phyloP scores from a whole-genome alignment of 2,888 invertebrate genomes.

The Epirrhoe tristata region DNA sequence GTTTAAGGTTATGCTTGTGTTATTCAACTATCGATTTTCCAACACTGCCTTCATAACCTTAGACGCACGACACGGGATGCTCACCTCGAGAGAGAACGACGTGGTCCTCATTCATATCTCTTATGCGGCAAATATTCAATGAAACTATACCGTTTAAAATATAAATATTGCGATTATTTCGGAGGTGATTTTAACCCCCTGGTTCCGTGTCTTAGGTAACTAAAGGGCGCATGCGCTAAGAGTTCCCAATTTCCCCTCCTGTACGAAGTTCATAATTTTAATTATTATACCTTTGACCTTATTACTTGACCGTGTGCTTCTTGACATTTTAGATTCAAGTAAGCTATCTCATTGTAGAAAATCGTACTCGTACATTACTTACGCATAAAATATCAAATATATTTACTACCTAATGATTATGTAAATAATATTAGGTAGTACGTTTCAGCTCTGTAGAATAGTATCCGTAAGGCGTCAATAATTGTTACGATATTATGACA shows the following conservation, averaged over 20 bases:
- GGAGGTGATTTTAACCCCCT: conserved; percentile 39
- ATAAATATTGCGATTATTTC: conserved; percentile 42
- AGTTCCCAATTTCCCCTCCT: conserved; percentile 49
- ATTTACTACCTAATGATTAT: conserved; percentile 8
- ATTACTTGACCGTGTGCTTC: conserved; percentile 33
- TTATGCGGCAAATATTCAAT: conserved; percentile 71
- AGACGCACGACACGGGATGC: conserved; percentile 48
- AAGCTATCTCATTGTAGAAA: conserved; percentile 20
- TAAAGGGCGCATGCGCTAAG: conserved; percentile 61
- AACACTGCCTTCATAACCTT: conserved; percentile 50
- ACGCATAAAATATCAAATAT: background rate
- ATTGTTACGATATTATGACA: background rate
- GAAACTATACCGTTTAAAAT: conserved; percentile 59
- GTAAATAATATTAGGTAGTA: conserved; percentile 10
- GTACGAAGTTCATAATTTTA: conserved; percentile 46
- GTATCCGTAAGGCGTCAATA: background rate
- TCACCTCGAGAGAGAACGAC: conserved; percentile 93
- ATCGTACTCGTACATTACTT: conserved; percentile 1
- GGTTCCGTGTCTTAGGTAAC: conserved; percentile 35
- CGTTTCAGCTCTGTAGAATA: conserved; percentile 5
- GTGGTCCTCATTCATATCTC: conserved; percentile 96
- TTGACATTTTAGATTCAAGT: conserved; percentile 27
- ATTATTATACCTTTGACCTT: conserved; percentile 51
- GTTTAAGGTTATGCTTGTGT: conserved; percentile 75
- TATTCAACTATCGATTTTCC: conserved; percentile 79